These are phyloP conservation scores for Hyaena hyaena DNA, from an alignment of 2,113 vertebrate species.

Conservation along the genomic window DNA sequence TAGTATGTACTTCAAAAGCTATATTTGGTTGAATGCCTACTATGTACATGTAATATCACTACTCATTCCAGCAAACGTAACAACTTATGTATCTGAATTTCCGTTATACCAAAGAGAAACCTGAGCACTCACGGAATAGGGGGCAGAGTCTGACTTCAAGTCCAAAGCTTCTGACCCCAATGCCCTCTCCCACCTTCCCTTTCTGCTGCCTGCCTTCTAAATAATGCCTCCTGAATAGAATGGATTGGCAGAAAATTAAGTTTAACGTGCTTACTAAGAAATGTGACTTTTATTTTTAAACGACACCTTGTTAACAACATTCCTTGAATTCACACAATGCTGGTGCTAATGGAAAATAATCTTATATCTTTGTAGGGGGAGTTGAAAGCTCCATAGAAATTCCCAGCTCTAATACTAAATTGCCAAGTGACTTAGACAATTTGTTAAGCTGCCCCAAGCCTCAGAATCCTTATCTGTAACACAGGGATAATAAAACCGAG, in stretches of 20 bases:
- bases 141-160: neutral
- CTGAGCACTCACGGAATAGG: neutral
- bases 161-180: neutral
- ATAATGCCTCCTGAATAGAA: neutral
- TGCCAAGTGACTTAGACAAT: neutral
- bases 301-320: neutral
- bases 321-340: constrained; percentile 26
- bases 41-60: neutral
- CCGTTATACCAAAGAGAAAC: neutral
- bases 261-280: constrained; percentile 30
- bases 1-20: neutral
- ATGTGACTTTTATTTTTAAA: constrained; percentile 55
- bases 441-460: neutral
- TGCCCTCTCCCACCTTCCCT: neutral
- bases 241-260: neutral
- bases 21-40: neutral
- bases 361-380: neutral
- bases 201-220: neutral
- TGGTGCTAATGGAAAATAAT: neutral
- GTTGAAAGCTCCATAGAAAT: neutral
- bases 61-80: neutral
- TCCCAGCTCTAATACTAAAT: neutral
- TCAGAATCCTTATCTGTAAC: neutral
- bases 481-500: neutral
- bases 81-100: neutral